Evolutionary conservation across 2,113 vertebrate genomes (phyloP).

Genomic region (Nycticebus coucang): DNA sequence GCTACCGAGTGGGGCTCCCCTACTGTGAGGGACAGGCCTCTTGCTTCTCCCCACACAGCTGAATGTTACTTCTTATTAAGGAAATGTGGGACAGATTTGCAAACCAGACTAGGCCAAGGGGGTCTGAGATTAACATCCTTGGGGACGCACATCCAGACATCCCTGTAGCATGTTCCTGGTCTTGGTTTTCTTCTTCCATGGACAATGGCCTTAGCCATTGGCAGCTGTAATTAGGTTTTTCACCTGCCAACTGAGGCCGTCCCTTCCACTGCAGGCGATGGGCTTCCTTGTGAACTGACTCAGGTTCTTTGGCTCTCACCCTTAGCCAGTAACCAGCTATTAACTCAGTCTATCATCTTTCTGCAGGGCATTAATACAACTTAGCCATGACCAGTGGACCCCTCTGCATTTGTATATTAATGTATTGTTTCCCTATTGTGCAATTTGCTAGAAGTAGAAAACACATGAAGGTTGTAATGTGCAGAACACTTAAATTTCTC

Average conservation of each 20-base stretch:
- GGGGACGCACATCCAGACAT: background rate
- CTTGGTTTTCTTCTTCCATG: background rate
- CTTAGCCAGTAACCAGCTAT: too few species aligned
- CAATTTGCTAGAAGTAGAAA: background rate
- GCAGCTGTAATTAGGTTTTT: background rate
- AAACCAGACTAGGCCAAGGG: background rate
- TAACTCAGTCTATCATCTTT: background rate
- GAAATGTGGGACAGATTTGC: background rate
- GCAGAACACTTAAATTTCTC: background rate
- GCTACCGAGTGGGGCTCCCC: background rate
- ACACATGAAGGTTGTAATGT: rapidly evolving
- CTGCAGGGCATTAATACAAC: background rate
- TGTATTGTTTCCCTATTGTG: background rate
- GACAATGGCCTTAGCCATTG: background rate
- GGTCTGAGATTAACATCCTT: background rate
- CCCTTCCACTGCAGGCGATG: too few species aligned
- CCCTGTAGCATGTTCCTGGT: background rate
- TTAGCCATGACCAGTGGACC: too few species aligned
- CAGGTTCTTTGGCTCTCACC: background rate
- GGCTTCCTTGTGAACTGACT: background rate
- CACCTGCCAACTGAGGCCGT: too few species aligned
- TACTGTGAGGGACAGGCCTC: background rate
- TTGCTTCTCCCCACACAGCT: background rate
- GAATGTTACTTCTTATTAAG: background rate
- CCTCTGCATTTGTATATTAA: background rate